phyloP scores from a whole-genome alignment of 1,140 invertebrate genomes.

The Pogonus chalceus region DNA sequence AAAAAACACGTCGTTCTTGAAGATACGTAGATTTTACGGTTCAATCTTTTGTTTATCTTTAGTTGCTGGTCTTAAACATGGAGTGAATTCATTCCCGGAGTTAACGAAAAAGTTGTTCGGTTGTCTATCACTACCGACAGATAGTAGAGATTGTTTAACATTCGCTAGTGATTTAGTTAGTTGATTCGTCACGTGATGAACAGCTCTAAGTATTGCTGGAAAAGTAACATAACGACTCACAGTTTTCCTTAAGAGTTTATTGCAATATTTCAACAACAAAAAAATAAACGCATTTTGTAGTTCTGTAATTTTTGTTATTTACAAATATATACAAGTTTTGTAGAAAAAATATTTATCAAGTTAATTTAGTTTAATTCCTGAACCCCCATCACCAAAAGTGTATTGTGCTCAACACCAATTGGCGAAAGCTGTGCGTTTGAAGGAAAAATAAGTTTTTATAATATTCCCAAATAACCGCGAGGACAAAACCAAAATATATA shows the following conservation, averaged over 20 bases:
- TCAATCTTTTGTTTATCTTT: constrained; percentile 5
- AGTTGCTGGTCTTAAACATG: not conserved
- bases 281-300: too few relatives aligned
- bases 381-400: too few relatives aligned
- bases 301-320: too few relatives aligned
- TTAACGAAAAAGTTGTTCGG: constrained; percentile 1
- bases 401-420: too few relatives aligned
- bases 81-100: not conserved
- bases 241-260: too few relatives aligned
- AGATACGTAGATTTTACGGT: not conserved
- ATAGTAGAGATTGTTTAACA: not conserved
- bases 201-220: not conserved
- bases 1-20: too few relatives aligned
- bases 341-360: too few relatives aligned
- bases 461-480: not conserved
- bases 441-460: not conserved
- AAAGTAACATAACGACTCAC: constrained; percentile 1
- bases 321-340: too few relatives aligned
- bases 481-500: constrained; percentile 6
- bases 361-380: too few relatives aligned
- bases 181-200: constrained; percentile 1
- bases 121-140: constrained; percentile 1
- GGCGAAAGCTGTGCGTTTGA: not conserved
- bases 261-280: too few relatives aligned
- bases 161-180: constrained; percentile 1